Evolutionary conservation across 2,797 vertebrate species (phyloP), one percentile per base, ranked within the genome.

Genomic region (Chelon auratus): DNA sequence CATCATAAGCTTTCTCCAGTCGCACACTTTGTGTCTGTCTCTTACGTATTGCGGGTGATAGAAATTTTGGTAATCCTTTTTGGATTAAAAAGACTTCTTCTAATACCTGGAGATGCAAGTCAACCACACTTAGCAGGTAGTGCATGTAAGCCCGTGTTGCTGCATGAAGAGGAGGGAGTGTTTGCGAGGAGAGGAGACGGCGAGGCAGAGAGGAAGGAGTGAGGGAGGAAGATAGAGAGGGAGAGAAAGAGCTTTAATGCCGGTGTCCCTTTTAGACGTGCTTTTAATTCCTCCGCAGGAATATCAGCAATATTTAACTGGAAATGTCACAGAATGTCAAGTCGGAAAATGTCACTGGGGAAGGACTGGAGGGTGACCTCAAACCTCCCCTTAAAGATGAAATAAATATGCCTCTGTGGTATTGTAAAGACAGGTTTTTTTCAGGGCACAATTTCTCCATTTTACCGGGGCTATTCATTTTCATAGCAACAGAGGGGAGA

Each of bases 271-370:
- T 82, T 92, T 81, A 93, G 82, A 87, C 93, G 86, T 91, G 86
- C 93, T 95, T 96, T 95, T 94, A 95, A 95, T 96, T 96, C 93
- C 92, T 84, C 82, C 89, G 90, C 86, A 84, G 90, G 93, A 92
- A 84, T 94, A 94, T 95, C 95, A 95, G 89, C 89, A 95, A 94
- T 95, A 96, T 94, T 94, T 96, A 96, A 95, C 90, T 89, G 92
- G 95, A 97, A 97, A 96, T 96, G 94, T 95, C 95, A 96, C 91
- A 95, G 93, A 97, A 97, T 96, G 94, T 94, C 93, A 96, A 92
- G 87, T 84, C 66, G 91, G 90, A 93, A 96, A 95, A 96, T 95
- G 92, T 95, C 93, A 95, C 52, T 84, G 85, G 89, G 87, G 89
- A 93, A 91, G 87, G 90, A 91, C 84, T 89, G 87, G 77, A 91